Evolutionary conservation across 1,140 invertebrate genomes (phyloP).

Genomic region (Caerostris extrusa): DNA sequence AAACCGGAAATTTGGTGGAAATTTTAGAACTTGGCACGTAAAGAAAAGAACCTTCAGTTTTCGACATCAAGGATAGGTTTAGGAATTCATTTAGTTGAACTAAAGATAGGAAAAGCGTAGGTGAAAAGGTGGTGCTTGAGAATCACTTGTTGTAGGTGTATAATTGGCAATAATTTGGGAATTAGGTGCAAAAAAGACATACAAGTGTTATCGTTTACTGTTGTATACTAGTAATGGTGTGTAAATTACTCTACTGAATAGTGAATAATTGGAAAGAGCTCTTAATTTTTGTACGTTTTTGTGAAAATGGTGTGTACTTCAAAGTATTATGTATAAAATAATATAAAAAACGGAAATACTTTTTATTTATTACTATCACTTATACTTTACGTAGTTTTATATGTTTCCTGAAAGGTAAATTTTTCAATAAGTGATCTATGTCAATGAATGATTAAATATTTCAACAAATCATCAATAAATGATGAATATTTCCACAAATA

Average conservation of each 20-base stretch:
- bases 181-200: constrained; percentile 21
- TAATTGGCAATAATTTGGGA: constrained; percentile 55
- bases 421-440: no score
- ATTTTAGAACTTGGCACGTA: not conserved
- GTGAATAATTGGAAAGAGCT: no score
- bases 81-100: not conserved
- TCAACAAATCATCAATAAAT: no score
- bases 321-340: no score
- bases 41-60: not conserved
- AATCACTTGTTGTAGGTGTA: not conserved
- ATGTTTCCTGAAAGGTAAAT: no score
- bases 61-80: not conserved
- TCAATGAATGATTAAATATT: no score
- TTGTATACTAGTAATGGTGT: not conserved
- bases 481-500: no score
- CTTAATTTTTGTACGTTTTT: no score
- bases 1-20: not conserved
- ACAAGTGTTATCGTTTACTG: not conserved
- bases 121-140: not conserved
- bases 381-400: no score
- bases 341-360: no score
- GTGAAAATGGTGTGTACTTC: no score
- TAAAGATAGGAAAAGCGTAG: not conserved
- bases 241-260: not conserved
- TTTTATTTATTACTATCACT: no score